These are phyloP conservation scores for Microtus pennsylvanicus DNA, from an alignment of 2,113 vertebrate species.

Conservation along the genomic window DNA sequence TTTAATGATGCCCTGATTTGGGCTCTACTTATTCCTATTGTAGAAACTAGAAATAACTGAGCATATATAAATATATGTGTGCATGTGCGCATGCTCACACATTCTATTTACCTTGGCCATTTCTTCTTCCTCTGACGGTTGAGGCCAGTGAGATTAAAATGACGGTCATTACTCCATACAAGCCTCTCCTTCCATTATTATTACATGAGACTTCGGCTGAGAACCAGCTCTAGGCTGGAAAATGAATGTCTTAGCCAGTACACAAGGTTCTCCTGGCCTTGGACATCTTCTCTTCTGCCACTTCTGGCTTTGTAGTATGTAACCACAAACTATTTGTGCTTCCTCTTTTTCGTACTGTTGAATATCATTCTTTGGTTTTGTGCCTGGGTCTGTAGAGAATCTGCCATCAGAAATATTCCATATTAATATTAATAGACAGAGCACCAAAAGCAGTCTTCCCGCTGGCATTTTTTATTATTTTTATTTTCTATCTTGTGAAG, in stretches of 20 bases:
- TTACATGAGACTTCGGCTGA: background rate
- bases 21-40: background rate
- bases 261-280: background rate
- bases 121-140: background rate
- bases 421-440: background rate
- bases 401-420: background rate
- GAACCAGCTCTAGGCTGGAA: background rate
- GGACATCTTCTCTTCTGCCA: background rate
- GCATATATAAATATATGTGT: background rate
- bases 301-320: background rate
- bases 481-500: background rate
- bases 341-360: slow-evolving; percentile 13
- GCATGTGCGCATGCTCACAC: background rate
- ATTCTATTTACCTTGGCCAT: slow-evolving; percentile 6
- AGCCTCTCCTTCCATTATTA: background rate
- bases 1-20: background rate
- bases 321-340: background rate
- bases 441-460: background rate
- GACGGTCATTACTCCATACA: background rate
- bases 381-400: background rate
- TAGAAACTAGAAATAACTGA: background rate
- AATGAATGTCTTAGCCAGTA: background rate
- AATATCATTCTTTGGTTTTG: background rate
- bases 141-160: background rate
- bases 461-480: background rate